Evolutionary conservation across 2,888 invertebrate species (phyloP).

Genomic region (Tanaodytes sp.): DNA sequence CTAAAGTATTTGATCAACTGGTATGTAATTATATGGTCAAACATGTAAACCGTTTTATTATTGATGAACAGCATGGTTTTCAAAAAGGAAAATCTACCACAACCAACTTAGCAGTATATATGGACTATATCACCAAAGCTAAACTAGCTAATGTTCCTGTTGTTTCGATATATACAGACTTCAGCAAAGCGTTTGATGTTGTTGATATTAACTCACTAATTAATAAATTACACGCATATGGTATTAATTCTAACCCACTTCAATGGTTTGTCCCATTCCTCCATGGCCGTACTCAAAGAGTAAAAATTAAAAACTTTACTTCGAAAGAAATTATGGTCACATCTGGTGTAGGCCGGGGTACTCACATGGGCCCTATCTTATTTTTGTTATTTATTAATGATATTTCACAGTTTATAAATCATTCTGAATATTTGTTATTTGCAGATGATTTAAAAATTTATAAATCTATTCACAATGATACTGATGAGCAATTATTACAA

Average conservation of each 20-base stretch:
- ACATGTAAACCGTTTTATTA: background rate
- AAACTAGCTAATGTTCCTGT: too few relatives aligned
- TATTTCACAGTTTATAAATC: background rate
- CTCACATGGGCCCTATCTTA: background rate
- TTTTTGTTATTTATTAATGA: background rate
- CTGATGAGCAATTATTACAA: background rate
- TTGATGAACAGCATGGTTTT: background rate
- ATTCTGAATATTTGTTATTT: background rate
- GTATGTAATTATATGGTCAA: background rate
- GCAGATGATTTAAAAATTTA: slow-evolving; percentile 2
- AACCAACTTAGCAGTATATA: slow-evolving; percentile 1
- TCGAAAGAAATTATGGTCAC: background rate
- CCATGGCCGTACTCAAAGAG: background rate
- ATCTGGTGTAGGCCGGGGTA: background rate
- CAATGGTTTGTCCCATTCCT: background rate
- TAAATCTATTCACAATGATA: background rate
- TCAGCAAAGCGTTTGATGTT: slow-evolving; percentile 17
- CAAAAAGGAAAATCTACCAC: background rate
- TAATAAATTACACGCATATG: slow-evolving; percentile 1
- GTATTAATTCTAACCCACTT: background rate
- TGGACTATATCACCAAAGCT: background rate
- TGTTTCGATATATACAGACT: slow-evolving; percentile 11
- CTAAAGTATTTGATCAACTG: slow-evolving; percentile 4
- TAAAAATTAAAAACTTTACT: background rate
- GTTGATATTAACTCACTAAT: slow-evolving; percentile 3